phyloP scores from a whole-genome alignment of 2,888 invertebrate species.

The Morpho helenor region DNA sequence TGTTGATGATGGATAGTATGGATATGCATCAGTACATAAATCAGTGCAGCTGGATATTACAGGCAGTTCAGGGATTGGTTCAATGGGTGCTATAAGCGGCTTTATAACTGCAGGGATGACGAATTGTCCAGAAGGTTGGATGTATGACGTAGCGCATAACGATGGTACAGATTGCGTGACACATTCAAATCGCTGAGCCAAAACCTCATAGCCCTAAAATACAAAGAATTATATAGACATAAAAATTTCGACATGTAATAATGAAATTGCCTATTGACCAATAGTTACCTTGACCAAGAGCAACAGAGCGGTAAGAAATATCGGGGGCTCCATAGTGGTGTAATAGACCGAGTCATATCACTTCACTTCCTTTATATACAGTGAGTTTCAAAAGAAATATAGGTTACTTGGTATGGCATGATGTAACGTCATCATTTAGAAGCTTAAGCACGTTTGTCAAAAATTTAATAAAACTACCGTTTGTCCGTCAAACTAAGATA shows the following conservation, averaged over 20 bases:
- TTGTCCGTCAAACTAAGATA: not conserved
- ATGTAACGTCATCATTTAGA: conserved; percentile 36
- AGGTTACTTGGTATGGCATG: conserved; percentile 42
- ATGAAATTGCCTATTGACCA: not conserved
- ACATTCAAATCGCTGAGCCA: conserved; percentile 30
- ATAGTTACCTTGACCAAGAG: conserved; percentile 28
- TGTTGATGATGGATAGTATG: conserved; percentile 39
- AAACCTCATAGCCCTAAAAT: conserved; percentile 27
- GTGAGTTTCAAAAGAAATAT: conserved; percentile 51
- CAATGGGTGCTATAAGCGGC: conserved; percentile 32
- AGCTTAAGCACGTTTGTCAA: conserved; percentile 46
- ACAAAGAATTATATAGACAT: conserved; percentile 4
- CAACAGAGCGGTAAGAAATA: conserved; percentile 26
- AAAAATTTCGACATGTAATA: not conserved
- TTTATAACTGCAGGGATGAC: conserved; percentile 50
- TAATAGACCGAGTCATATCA: conserved; percentile 38
- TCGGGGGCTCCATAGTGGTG: conserved; percentile 45
- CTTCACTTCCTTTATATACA: conserved; percentile 50
- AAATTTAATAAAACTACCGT: conserved; percentile 1
- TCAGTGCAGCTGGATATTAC: conserved; percentile 20
- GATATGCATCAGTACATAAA: conserved; percentile 7
- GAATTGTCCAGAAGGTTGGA: conserved; percentile 38
- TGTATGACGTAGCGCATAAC: conserved; percentile 25
- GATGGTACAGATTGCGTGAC: conserved; percentile 18
- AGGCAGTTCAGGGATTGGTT: conserved; percentile 24